Base-by-base conservation (phyloP, 1,140 invertebrate genomes). In the Drosophila melanica region DNA sequence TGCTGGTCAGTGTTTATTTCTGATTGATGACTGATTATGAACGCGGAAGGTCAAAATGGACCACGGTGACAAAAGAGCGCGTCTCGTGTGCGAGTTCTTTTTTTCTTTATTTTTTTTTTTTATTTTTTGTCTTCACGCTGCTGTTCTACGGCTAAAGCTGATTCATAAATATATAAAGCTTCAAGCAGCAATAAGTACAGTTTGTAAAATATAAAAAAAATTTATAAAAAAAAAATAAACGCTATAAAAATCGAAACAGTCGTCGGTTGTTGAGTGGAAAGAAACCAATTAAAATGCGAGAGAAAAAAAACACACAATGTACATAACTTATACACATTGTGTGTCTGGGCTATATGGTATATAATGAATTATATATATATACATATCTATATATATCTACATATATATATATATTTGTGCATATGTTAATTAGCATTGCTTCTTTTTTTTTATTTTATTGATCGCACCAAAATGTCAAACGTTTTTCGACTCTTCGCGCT, bases 401-500 rank as follows among this genome's bases (percentile, higher is more conserved):
- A 12, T 48, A 20, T 27, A 6, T 79, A 51, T 58, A 64, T 77
- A 63, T 74, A 53, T 75, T 62, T 58, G 47, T 66, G 58, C 73
- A 81, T 80, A 89, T 89, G 84, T 89, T 89, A 89, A 89, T 89
- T 89, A 89, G 81, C 67, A 89, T 77, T 89, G 84, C 64, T 75
- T 77, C 70, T 80, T 76, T 50, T 58, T 62, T 60, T 74, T 48
- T 58, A 58, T 82, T 85, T 89, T 87, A 89, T 89, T 89, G 85
- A 75, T 77, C 85, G 74, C 84, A 86, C 85, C 69, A 90, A 89
- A 89, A 89, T 89, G 84, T 89, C 84, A 89, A 89, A 89, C 84
- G 84, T 84, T 89, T 89, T 89, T 80, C 69, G 82, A 75, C 72
- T 72, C 55, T 59, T 20, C 20, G 16, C 57, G 42, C 35, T 18